Base-by-base conservation (phyloP, 1,140 invertebrate genomes). In the Holotrichia oblita region DNA sequence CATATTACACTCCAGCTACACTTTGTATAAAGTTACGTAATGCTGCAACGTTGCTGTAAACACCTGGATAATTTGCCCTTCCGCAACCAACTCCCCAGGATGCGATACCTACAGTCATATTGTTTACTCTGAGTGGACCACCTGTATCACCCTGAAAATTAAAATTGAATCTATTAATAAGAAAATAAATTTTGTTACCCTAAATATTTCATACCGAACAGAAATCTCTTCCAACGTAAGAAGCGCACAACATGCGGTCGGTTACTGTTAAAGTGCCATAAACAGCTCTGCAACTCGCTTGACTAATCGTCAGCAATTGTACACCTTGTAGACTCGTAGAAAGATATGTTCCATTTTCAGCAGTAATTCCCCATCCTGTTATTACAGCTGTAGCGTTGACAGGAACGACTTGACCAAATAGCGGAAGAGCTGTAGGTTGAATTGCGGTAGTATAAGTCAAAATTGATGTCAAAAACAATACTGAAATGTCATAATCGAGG, bases 241-340 rank as follows among this genome's bases (percentile, higher is more conserved):
- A 87, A 2, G 89, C 89, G 83, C 89, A 89, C 22, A 89, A 85
- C 88, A 90, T 89, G 73, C 88, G 86, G 78, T 87, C 84, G 8
- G 84, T 75, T 40, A 72, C 64, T 72, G 20, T 40, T 12, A 10
- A 10, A 17, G 64, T 20, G 20, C 64, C 64, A 40, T 72, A 72
- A 10, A 14, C 64, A 2, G 9, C 12, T 72, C 64, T 72, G 22
- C 64, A 72, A 10, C 20, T 20, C 10, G 9, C 34, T 40, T 10
- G 9, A 22, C 22, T 20, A 14, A 40, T 22, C 6, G n/a, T 17
- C 2, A 48, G 44, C 2, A 48, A 8, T 14, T 10, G n/a, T 17
- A 48, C 44, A 6, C 2, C 64, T 9, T 24, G 20, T 20, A 24
- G 22, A 12, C 2, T 22, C 3, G 3, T 10, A 10, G 64, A 72